phyloP scores from a whole-genome alignment of 2,888 invertebrate species.

The Chaitophorus viminalis region DNA sequence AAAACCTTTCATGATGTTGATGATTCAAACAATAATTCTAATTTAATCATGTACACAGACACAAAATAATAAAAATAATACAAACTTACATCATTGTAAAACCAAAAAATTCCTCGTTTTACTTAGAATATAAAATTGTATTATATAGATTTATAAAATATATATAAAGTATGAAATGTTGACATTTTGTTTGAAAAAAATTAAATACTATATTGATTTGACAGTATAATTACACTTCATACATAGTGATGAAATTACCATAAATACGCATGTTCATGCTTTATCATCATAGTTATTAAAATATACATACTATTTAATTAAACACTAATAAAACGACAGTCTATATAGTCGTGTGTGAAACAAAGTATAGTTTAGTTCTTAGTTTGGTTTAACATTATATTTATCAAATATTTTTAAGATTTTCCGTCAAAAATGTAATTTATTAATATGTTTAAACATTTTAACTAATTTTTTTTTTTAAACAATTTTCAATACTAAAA shows the following conservation, averaged over 20 bases:
- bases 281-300: conserved; percentile 32
- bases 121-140: no score
- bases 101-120: no score
- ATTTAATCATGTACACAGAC: no score
- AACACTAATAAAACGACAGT: background rate
- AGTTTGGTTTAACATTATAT: no score
- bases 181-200: background rate
- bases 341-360: background rate
- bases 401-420: no score
- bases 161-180: background rate
- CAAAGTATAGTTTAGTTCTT: background rate
- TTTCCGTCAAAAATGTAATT: no score
- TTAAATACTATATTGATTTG: background rate
- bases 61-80: no score
- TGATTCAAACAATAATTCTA: no score
- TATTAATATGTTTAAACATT: background rate
- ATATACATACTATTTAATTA: background rate
- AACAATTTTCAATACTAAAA: background rate
- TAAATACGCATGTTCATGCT: background rate
- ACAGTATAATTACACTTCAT: background rate
- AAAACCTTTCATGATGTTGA: no score
- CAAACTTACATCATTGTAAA: no score
- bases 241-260: background rate
- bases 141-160: no score
- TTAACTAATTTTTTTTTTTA: background rate